phyloP scores from a whole-genome alignment of 2,797 vertebrate genomes.

The Gambelia wislizenii region DNA sequence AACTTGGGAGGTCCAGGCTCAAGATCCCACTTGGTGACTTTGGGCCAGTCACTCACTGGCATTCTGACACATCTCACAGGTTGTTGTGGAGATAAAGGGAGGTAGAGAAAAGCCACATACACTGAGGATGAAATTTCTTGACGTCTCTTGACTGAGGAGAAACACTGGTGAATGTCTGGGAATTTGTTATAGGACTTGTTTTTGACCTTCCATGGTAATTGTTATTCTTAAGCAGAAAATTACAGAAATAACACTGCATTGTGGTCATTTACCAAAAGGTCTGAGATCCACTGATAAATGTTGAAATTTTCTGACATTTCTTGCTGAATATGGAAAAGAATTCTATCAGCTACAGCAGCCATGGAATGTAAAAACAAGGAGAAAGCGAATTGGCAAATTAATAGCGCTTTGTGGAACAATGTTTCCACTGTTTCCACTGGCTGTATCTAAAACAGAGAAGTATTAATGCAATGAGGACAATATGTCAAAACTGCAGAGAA shows the following conservation, averaged over 20 bases:
- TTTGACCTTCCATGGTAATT: not conserved
- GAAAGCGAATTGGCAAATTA: constrained; percentile 45
- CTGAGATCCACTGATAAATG: not conserved
- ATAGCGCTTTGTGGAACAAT: constrained; percentile 50
- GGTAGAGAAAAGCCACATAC: too few species aligned
- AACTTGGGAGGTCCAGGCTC: too few species aligned
- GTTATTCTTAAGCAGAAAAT: not conserved
- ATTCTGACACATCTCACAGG: too few species aligned
- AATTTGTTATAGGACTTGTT: not conserved
- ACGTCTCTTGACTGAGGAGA: too few species aligned
- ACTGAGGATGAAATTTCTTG: not conserved
- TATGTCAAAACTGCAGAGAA: constrained; percentile 18
- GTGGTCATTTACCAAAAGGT: not conserved
- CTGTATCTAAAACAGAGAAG: constrained; percentile 28
- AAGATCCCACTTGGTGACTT: too few species aligned
- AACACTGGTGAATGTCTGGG: not conserved
- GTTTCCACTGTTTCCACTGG: constrained; percentile 14
- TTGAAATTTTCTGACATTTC: not conserved
- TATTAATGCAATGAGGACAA: constrained; percentile 8
- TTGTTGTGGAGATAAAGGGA: too few species aligned
- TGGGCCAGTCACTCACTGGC: too few species aligned
- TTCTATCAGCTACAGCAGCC: constrained; percentile 43
- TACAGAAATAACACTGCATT: not conserved
- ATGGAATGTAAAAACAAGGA: constrained; percentile 49
- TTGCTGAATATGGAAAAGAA: not conserved